Evolutionary conservation across 1,140 invertebrate genomes (phyloP).

Genomic region (Ctenoplectra terminalis): DNA sequence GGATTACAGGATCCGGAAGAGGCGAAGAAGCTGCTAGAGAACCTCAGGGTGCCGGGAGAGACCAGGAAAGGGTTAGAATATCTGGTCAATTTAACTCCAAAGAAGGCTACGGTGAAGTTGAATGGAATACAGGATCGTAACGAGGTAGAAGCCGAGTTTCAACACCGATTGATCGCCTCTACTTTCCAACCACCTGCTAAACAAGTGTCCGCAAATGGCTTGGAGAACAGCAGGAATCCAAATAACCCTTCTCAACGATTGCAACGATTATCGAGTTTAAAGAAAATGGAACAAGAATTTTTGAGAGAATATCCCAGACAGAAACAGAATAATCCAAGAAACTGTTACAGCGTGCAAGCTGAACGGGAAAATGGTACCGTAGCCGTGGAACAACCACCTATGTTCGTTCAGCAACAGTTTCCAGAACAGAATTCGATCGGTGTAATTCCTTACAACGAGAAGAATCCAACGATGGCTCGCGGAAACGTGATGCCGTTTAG

Average conservation of each 20-base stretch:
- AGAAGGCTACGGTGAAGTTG: slow-evolving; percentile 39
- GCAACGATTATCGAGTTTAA: background rate
- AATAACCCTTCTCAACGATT: slow-evolving; percentile 67
- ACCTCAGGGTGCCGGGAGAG: slow-evolving; percentile 42
- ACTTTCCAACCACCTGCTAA: background rate
- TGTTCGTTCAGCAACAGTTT: background rate
- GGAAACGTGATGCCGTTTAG: background rate
- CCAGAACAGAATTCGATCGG: background rate
- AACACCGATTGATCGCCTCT: background rate
- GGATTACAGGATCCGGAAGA: slow-evolving; percentile 73
- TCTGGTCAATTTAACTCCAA: slow-evolving; percentile 50
- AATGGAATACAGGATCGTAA: slow-evolving; percentile 71
- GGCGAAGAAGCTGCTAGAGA: slow-evolving; percentile 54
- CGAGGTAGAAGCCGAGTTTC: slow-evolving; percentile 37
- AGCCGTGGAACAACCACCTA: background rate
- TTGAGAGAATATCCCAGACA: slow-evolving; percentile 57
- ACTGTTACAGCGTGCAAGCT: slow-evolving; percentile 42
- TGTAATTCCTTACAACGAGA: slow-evolving; percentile 12
- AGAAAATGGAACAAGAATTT: background rate
- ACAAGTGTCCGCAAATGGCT: slow-evolving; percentile 63
- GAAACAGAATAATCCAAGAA: background rate
- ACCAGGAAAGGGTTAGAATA: slow-evolving; percentile 58
- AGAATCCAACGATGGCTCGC: background rate
- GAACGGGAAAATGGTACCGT: slow-evolving; percentile 56
- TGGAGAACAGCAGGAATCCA: slow-evolving; percentile 69